Conservation (phyloP, 2,113 vertebrate species). For the Hyaena hyaena region DNA sequence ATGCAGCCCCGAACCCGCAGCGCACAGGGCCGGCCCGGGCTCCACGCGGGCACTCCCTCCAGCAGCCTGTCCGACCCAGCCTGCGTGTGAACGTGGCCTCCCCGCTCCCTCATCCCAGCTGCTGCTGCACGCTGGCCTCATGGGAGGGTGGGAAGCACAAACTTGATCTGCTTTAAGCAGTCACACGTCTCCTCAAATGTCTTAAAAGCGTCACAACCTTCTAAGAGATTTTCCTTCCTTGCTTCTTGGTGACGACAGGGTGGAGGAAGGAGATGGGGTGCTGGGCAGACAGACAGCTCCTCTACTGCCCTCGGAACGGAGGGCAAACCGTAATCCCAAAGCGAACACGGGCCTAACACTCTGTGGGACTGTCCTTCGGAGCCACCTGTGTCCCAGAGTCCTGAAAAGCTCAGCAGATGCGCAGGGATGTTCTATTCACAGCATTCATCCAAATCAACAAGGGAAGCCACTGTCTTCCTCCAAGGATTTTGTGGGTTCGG, state of each 20-base stretch:
- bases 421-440: neutral
- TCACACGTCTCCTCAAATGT: neutral
- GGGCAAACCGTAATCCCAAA: neutral
- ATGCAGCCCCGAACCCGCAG: neutral
- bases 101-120: neutral
- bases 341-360: neutral
- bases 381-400: fast-evolving
- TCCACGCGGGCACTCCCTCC: too few species aligned
- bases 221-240: neutral
- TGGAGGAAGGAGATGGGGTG: neutral
- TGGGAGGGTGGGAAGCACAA: neutral
- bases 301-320: neutral
- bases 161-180: neutral
- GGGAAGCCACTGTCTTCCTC: neutral
- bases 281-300: neutral
- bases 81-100: neutral
- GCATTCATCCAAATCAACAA: neutral
- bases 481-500: neutral
- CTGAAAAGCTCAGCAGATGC: neutral
- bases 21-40: neutral
- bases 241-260: neutral
- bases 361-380: neutral
- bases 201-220: slow-evolving; percentile 7
- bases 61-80: too few species aligned
- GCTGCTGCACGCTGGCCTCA: neutral